phyloP scores from a whole-genome alignment of 2,113 vertebrate species.

The Thryonomys swinderianus region DNA sequence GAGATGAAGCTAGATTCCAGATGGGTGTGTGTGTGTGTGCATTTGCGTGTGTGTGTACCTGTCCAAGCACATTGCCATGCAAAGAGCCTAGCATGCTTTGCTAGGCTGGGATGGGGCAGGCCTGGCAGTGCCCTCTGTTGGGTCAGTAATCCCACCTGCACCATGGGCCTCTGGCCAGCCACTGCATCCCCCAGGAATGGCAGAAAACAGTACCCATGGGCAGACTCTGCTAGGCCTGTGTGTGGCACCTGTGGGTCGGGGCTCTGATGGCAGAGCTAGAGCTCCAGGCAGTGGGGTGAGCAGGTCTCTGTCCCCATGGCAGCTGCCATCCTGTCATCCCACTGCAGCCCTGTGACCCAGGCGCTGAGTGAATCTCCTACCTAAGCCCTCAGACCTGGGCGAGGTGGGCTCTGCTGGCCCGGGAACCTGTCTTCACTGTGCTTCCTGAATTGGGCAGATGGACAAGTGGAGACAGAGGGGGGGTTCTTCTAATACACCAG shows the following conservation, averaged over 20 bases:
- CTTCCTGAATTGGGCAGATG: neutral
- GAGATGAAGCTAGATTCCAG: neutral
- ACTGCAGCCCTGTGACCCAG: fast-evolving
- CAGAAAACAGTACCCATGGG: neutral
- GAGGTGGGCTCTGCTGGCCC: neutral
- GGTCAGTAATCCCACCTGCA: too few species aligned
- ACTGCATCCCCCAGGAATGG: too few species aligned
- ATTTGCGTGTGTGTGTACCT: too few species aligned
- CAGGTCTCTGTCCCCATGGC: fast-evolving
- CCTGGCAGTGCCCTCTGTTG: neutral
- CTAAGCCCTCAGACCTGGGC: neutral
- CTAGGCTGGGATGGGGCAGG: neutral
- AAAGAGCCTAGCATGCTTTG: neutral
- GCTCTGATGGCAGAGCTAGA: fast-evolving
- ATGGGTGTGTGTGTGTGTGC: neutral
- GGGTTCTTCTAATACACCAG: neutral
- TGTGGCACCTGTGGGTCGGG: too few species aligned
- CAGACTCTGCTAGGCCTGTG: too few species aligned
- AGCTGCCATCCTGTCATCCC: neutral
- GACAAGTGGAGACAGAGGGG: neutral
- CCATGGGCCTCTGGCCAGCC: neutral
- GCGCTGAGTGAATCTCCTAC: neutral
- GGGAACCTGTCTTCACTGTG: neutral
- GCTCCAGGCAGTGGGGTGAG: neutral
- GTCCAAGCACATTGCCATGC: too few species aligned